phyloP scores from a whole-genome alignment of 2,797 vertebrate species.

The Gallinago nigripennis region DNA sequence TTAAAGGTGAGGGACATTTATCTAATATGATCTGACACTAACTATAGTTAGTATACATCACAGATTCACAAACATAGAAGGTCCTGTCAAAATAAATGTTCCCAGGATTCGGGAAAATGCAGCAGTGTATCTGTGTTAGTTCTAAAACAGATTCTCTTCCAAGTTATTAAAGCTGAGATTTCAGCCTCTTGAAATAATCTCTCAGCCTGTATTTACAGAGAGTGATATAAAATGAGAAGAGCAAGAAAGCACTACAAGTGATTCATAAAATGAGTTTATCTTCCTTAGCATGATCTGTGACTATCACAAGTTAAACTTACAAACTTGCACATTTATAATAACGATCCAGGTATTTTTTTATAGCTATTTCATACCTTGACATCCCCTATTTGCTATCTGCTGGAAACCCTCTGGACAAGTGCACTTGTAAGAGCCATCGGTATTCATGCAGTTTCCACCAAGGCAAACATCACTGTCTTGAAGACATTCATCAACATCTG shows the following conservation, averaged over 20 bases:
- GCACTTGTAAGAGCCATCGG: conserved; percentile 89
- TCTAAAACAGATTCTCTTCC: background rate
- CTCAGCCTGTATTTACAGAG: background rate
- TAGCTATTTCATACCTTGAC: conserved; percentile 81
- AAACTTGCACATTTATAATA: background rate
- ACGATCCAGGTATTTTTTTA: background rate
- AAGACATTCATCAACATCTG: conserved; percentile 94
- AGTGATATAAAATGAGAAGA: background rate
- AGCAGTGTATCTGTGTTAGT: background rate
- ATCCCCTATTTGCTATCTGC: conserved; percentile 81
- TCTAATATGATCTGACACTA: background rate
- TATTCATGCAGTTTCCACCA: conserved; percentile 88
- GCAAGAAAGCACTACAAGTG: background rate
- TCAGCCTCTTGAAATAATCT: background rate
- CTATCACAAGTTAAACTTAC: background rate
- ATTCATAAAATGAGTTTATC: background rate
- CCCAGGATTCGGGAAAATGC: background rate
- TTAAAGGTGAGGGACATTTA: background rate
- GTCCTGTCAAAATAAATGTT: background rate
- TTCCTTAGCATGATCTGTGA: background rate
- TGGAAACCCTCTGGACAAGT: conserved; percentile 88
- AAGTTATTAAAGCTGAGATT: background rate
- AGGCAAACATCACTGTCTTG: conserved; percentile 81
- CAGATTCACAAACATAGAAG: background rate
- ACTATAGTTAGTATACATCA: background rate